phyloP scores from a whole-genome alignment of 2,113 vertebrate genomes.

The Brienomyrus brachyistius region DNA sequence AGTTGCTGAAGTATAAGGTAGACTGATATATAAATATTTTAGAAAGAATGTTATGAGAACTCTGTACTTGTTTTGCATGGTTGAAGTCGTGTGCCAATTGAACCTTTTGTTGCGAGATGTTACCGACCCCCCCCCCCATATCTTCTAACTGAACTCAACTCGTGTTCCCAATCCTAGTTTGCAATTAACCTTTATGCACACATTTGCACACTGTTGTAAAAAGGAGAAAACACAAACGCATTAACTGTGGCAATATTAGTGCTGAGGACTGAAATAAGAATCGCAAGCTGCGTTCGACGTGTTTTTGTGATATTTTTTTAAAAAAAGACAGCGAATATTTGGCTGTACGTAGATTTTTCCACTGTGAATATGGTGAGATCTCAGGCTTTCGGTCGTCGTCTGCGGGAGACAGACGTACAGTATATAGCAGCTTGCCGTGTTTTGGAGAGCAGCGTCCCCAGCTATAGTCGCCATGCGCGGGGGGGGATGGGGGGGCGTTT shows the following conservation, averaged over 20 bases:
- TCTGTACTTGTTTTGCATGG: slow-evolving; percentile 13
- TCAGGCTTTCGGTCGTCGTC: not conserved
- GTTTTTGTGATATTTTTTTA: not conserved
- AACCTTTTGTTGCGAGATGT: slow-evolving; percentile 20
- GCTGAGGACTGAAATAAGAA: not conserved
- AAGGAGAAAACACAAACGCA: not conserved
- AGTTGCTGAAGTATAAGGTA: not conserved
- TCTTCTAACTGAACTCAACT: slow-evolving; percentile 8
- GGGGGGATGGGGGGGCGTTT: not conserved
- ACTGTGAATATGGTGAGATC: not conserved
- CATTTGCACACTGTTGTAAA: not conserved
- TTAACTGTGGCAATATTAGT: not conserved
- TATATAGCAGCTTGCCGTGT: not conserved
- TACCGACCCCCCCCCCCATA: not conserved
- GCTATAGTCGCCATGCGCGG: not conserved
- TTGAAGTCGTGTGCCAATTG: slow-evolving; percentile 17
- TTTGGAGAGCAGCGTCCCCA: not conserved
- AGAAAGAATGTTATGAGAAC: not conserved
- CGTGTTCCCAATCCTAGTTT: not conserved
- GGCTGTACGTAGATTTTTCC: not conserved
- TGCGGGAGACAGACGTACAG: not conserved
- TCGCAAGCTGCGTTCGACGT: not conserved
- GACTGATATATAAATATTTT: not conserved
- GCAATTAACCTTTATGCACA: not conserved
- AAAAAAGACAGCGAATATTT: not conserved